phyloP scores from a whole-genome alignment of 2,113 vertebrate species.

The Casuarius casuarius region DNA sequence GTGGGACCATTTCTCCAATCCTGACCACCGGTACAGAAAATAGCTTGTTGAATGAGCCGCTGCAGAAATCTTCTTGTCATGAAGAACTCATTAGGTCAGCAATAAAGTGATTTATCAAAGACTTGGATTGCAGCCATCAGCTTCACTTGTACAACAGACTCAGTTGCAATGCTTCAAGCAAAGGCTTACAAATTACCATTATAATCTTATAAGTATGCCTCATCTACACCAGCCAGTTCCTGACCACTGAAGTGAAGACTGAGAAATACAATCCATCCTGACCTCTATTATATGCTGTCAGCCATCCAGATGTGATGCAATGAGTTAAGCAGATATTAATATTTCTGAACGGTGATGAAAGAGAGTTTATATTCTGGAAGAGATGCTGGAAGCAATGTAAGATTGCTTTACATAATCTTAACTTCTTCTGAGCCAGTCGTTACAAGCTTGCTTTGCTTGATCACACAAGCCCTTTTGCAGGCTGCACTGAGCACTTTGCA shows the following conservation, averaged over 20 bases:
- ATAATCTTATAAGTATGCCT: slow-evolving; percentile 35
- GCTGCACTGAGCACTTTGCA: not conserved
- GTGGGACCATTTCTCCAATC: not conserved
- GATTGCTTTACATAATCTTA: not conserved
- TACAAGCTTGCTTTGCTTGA: not conserved
- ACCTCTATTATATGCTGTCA: slow-evolving; percentile 28
- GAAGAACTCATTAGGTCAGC: slow-evolving; percentile 68
- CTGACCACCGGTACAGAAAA: slow-evolving; percentile 27
- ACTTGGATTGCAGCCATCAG: slow-evolving; percentile 20
- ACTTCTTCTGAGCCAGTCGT: not conserved
- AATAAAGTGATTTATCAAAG: slow-evolving; percentile 70
- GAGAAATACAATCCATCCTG: slow-evolving; percentile 37
- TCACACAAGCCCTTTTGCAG: not conserved
- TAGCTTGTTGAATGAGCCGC: slow-evolving; percentile 42
- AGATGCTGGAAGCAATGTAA: not conserved
- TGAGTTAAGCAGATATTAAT: slow-evolving; percentile 23
- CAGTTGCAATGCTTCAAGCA: slow-evolving; percentile 18
- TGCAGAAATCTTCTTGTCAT: slow-evolving; percentile 54
- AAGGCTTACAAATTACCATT: slow-evolving; percentile 46
- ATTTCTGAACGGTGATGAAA: not conserved
- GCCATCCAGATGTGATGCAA: slow-evolving; percentile 39
- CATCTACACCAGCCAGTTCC: slow-evolving; percentile 2
- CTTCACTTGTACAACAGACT: slow-evolving; percentile 33
- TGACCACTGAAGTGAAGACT: slow-evolving; percentile 21
- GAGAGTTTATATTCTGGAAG: not conserved